A percentile compares a stretch with the other conserved stretches of the same genome.
phyloP scores from a whole-genome alignment of 2,797 vertebrate species.

The Enteromius anoplus region DNA sequence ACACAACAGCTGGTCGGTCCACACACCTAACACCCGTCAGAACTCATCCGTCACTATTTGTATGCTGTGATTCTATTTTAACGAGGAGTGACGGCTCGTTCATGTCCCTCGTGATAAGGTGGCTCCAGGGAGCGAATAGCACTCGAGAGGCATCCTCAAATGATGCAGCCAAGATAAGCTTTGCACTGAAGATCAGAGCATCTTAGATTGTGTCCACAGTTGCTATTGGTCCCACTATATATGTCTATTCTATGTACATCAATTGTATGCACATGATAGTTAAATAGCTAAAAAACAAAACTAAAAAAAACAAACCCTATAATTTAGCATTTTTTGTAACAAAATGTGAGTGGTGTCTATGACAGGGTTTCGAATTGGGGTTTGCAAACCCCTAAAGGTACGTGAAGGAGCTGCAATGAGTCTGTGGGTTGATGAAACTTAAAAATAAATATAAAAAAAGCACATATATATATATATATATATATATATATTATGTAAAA shows the following conservation, averaged over 20 bases:
- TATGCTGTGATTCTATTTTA: slow-evolving; percentile 18
- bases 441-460: background rate
- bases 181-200: background rate
- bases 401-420: background rate
- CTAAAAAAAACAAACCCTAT: background rate
- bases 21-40: slow-evolving; percentile 1
- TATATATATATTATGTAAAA: no score
- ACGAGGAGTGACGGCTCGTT: slow-evolving; percentile 35
- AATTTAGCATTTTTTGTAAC: background rate
- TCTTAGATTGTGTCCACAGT: background rate
- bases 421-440: background rate
- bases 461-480: no score
- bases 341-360: background rate
- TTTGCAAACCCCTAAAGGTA: background rate
- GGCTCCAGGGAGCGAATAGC: background rate
- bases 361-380: background rate
- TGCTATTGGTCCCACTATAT: background rate
- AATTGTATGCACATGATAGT: background rate
- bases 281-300: background rate
- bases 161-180: background rate
- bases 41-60: slow-evolving; percentile 24
- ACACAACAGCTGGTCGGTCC: slow-evolving; percentile 33
- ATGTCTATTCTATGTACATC: background rate
- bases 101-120: slow-evolving; percentile 1
- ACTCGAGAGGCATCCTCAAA: slow-evolving; percentile 1